These are phyloP conservation scores for Diachrysia chrysitis DNA, from an alignment of 2,888 invertebrate species.

Conservation along the genomic window DNA sequence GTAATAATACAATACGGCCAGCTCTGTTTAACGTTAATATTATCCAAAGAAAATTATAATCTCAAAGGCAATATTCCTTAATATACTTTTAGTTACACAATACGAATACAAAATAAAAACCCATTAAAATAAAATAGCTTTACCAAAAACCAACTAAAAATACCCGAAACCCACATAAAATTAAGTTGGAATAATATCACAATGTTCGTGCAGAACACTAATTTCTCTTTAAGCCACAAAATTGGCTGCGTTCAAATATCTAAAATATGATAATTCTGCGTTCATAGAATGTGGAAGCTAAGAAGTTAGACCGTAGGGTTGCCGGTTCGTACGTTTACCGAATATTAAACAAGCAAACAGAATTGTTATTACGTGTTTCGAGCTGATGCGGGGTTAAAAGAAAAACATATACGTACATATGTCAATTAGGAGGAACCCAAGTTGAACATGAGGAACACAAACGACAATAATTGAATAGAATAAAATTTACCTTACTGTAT, in stretches of 20 bases:
- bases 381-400: constrained; percentile 18
- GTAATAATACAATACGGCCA: background rate
- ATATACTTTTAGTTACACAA: constrained; percentile 1
- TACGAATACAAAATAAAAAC: constrained; percentile 1
- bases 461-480: background rate
- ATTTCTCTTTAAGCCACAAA: constrained; percentile 44
- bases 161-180: constrained; percentile 23
- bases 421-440: constrained; percentile 1
- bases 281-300: constrained; percentile 53
- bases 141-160: constrained; percentile 15
- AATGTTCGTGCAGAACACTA: constrained; percentile 33
- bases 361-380: constrained; percentile 36
- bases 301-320: constrained; percentile 52
- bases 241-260: constrained; percentile 59
- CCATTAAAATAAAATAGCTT: background rate
- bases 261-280: constrained; percentile 63
- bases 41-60: background rate
- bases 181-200: constrained; percentile 32
- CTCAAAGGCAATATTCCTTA: background rate
- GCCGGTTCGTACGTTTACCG: constrained; percentile 41
- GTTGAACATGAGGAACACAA: background rate
- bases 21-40: background rate
- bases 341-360: constrained; percentile 47
- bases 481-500: background rate
- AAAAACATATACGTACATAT: constrained; percentile 34